Evolutionary conservation across 2,797 vertebrate species (phyloP).

Genomic region (Galaxias olidus): DNA sequence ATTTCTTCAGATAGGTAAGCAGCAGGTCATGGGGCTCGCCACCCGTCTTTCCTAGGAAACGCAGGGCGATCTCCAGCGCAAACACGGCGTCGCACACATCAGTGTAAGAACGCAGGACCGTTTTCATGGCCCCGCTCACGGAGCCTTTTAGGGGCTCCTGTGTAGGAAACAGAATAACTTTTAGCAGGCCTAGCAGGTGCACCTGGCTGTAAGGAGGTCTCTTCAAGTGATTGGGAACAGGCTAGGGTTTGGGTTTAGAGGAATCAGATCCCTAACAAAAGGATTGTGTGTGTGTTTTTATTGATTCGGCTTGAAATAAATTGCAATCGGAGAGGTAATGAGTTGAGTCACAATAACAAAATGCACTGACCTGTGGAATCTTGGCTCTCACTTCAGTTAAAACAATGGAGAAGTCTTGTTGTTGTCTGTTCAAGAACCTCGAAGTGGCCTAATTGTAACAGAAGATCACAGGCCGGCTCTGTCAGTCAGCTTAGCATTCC

Average conservation of each 20-base stretch:
- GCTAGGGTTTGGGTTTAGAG: constrained; percentile 8
- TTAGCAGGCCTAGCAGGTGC: constrained; percentile 14
- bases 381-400: constrained; percentile 66
- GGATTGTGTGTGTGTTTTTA: constrained; percentile 23
- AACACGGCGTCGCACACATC: constrained; percentile 69
- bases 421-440: constrained; percentile 67
- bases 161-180: constrained; percentile 5
- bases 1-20: constrained; percentile 59
- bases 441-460: constrained; percentile 61
- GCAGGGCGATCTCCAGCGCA: constrained; percentile 67
- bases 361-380: constrained; percentile 66
- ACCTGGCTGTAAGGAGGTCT: not conserved
- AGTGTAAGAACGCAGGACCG: constrained; percentile 64
- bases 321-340: not conserved
- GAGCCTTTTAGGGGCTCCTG: constrained; percentile 70
- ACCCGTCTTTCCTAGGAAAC: constrained; percentile 71
- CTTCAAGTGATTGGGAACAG: constrained; percentile 15
- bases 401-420: constrained; percentile 72
- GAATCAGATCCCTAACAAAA: constrained; percentile 44
- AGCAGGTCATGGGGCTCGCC: constrained; percentile 50
- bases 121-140: constrained; percentile 47
- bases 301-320: constrained; percentile 12
- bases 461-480: not conserved
- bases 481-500: not conserved
- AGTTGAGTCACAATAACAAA: not conserved